Conservation (phyloP, 2,113 vertebrate genomes). For the Bufo bufo region DNA sequence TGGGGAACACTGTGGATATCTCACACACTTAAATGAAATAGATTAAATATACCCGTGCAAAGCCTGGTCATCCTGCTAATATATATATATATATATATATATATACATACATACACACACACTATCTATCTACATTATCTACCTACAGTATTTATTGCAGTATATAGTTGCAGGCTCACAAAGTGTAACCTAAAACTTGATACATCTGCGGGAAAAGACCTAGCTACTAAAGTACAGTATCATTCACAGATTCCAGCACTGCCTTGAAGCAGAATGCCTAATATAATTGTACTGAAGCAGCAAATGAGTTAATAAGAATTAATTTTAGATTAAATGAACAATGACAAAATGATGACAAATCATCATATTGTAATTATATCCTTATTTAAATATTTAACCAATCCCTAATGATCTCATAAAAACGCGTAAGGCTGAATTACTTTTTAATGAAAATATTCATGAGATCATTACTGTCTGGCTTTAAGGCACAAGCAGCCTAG, state of each 20-base stretch:
- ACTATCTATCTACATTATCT: too few relatives aligned
- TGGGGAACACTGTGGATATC: too few relatives aligned
- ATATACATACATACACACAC: background rate
- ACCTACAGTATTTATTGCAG: too few relatives aligned
- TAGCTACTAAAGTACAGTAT: background rate
- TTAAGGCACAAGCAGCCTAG: slow-evolving; percentile 30
- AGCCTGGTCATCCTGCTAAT: too few relatives aligned
- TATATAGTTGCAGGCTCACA: background rate
- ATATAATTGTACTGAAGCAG: background rate
- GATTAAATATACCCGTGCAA: too few relatives aligned
- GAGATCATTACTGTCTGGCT: slow-evolving; percentile 53
- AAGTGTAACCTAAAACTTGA: background rate
- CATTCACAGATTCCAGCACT: background rate
- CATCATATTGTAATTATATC: slow-evolving; percentile 54
- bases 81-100: too few relatives aligned
- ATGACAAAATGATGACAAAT: slow-evolving; percentile 52
- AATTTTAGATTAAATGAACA: slow-evolving; percentile 46
- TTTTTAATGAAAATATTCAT: slow-evolving; percentile 58
- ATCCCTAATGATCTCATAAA: slow-evolving; percentile 53
- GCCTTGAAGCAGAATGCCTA: slow-evolving; percentile 16
- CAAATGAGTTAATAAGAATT: slow-evolving; percentile 49
- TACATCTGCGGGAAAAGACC: background rate
- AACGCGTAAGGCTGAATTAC: slow-evolving; percentile 40
- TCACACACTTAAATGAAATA: too few relatives aligned
- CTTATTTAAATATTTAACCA: slow-evolving; percentile 57